Conservation (phyloP, 2,113 vertebrate genomes). For the Hoplias malabaricus region DNA sequence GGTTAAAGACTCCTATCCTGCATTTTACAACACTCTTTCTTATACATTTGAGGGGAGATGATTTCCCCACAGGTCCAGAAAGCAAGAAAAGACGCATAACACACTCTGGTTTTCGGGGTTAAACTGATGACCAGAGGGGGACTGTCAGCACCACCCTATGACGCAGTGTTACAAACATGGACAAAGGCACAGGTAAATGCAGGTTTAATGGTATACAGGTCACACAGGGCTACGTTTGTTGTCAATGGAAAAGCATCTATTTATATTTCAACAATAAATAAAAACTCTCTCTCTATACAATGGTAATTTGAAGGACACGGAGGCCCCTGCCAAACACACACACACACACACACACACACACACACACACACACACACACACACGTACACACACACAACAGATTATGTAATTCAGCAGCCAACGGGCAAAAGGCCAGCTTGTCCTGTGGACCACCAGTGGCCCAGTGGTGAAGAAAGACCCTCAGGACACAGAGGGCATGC, state of each 20-base stretch:
- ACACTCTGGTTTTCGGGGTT: no score
- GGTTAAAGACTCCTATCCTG: no score
- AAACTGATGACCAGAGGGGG: no score
- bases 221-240: background rate
- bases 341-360: background rate
- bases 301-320: background rate
- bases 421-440: background rate
- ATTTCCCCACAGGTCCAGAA: no score
- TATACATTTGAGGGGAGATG: no score
- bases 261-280: background rate
- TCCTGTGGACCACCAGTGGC: background rate
- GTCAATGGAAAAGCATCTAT: no score
- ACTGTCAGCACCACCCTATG: no score
- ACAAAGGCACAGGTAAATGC: no score
- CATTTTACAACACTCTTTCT: no score
- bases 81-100: no score
- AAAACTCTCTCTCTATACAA: background rate
- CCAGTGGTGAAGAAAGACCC: background rate
- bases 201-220: background rate
- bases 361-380: background rate
- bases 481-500: background rate
- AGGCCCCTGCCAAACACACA: background rate
- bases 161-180: no score
- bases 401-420: background rate
- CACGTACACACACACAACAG: background rate